Base-by-base conservation (phyloP, 53 echinoderm and acorn worm genomes). In the Paracentrotus lividus region DNA sequence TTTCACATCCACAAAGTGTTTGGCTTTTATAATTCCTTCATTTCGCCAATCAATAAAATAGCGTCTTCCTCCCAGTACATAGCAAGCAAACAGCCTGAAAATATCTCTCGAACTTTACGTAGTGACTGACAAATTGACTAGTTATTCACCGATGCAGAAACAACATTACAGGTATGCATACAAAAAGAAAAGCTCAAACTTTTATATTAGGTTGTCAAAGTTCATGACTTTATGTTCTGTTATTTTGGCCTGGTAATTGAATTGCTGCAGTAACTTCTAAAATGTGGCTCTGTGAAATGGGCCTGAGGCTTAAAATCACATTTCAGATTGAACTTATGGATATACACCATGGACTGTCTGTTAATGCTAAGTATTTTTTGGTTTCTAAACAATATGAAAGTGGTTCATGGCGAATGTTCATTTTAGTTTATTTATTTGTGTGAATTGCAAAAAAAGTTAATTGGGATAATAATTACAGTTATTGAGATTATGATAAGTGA, bases 1-100 rank as follows among this genome's bases (percentile, higher is more conserved):
- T 38, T 10, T 40, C 18, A 72, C 16, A 69, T 36, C 38, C 69
- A 69, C 38, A 36, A 16, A 40, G 27, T 40, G 72, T 64, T 29
- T 40, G 40, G 36, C 40, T 40, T 72, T 72, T 72, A 72, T 72
- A 40, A 38, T 72, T 33, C 9, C 81, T 47, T 26, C 26, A n/a
- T n/a, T n/a, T n/a, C n/a, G n/a, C n/a, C n/a, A n/a, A 81, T 81
- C 81, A 12, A 81, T 47, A 81, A 81, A 81, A 81, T 10, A 81
- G 47, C 81, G 47, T 49, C 49, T 47, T 81, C 20, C 47, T n/a
- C 24, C 24, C 44, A n/a, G n/a, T n/a, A 81, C 27, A 47, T 10
- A 47, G 47, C 49, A 47, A 13, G 81, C 81, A 45, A 81, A 44
- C 49, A 49, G 47, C 47, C 24, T 81, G 18, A 81, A 81, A 81